Conservation (phyloP, 2,113 vertebrate genomes). For the Eidolon helvum region DNA sequence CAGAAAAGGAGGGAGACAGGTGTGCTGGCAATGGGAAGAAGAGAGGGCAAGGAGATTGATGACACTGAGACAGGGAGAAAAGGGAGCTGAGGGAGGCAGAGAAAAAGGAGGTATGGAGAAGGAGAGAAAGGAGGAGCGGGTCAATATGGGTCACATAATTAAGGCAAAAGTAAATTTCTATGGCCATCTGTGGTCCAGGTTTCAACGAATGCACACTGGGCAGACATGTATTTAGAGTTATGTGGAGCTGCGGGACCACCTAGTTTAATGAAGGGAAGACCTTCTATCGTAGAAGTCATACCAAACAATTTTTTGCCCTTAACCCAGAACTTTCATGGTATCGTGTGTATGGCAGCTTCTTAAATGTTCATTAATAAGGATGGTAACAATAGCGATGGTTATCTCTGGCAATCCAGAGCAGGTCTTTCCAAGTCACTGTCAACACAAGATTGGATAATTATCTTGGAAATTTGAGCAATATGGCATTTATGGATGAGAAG, state of each 20-base stretch:
- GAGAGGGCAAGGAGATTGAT: not conserved
- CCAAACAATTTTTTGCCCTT: not conserved
- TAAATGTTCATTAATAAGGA: conserved; percentile 49
- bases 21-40: not conserved
- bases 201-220: not conserved
- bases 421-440: conserved; percentile 61
- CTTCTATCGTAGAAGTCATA: not conserved
- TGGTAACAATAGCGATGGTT: conserved; percentile 40
- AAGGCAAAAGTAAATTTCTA: not conserved
- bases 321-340: not conserved
- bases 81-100: not conserved
- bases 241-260: too few species aligned
- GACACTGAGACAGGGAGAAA: not conserved
- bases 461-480: conserved; percentile 71
- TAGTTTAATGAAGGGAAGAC: not conserved
- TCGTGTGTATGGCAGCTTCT: not conserved
- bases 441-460: conserved; percentile 54
- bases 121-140: not conserved
- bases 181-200: not conserved
- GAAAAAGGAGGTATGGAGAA: not conserved
- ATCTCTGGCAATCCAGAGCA: conserved; percentile 55
- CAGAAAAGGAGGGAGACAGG: not conserved
- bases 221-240: not conserved
- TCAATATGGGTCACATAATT: not conserved
- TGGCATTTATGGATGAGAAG: not conserved